phyloP scores from a whole-genome alignment of 2,113 vertebrate species.

The Neolamprologus falcicula region DNA sequence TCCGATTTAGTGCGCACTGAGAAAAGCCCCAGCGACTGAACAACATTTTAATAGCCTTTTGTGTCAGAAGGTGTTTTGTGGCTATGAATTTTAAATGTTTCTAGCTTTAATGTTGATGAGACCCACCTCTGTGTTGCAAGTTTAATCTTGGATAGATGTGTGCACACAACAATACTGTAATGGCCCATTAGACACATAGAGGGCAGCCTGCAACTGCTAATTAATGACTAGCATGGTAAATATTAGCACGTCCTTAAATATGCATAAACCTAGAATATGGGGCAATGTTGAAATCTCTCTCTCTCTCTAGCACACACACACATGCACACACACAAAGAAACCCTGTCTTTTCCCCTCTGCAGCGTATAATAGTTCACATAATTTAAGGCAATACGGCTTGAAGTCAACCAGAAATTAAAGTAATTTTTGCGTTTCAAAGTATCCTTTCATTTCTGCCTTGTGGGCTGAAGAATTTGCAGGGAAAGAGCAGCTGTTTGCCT shows the following conservation, averaged over 20 bases:
- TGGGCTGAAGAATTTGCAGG: neutral
- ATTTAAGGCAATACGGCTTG: neutral
- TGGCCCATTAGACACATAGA: conserved; percentile 38
- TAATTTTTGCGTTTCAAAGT: neutral
- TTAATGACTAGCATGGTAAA: neutral
- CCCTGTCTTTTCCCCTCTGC: neutral
- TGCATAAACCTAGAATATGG: neutral
- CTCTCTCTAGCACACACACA: neutral
- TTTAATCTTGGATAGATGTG: neutral
- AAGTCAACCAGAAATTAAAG: neutral
- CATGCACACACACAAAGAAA: neutral
- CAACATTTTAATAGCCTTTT: neutral
- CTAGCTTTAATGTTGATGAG: neutral
- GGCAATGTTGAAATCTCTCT: neutral
- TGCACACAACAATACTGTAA: neutral
- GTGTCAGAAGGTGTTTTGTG: neutral
- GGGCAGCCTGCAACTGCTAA: conserved; percentile 49
- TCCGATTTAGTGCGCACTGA: neutral
- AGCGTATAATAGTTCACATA: neutral
- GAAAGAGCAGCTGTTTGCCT: neutral
- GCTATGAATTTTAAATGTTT: neutral
- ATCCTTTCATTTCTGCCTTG: neutral
- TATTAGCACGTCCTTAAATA: neutral
- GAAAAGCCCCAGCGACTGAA: neutral
- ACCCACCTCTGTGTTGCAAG: neutral